These are phyloP conservation scores for Leptinotarsa undecemlineata DNA, from an alignment of 1,140 invertebrate genomes.

Conservation along the genomic window DNA sequence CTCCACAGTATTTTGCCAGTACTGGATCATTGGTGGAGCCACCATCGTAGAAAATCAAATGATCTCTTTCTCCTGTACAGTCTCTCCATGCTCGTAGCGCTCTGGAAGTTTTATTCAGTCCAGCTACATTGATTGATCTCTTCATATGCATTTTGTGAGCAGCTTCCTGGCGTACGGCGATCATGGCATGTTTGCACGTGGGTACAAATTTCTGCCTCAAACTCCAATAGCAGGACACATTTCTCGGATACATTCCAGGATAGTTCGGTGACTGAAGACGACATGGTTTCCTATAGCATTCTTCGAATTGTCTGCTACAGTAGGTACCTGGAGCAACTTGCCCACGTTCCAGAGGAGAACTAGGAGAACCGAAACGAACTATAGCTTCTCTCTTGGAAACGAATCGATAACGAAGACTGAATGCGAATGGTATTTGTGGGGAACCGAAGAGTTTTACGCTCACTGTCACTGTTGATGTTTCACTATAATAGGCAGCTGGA, in stretches of 20 bases:
- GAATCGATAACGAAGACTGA: constrained; percentile 78
- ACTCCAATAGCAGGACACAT: constrained; percentile 82
- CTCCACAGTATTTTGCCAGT: constrained; percentile 84
- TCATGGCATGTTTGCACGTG: constrained; percentile 87
- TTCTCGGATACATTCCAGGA: constrained; percentile 86
- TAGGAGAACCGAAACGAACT: constrained; percentile 73
- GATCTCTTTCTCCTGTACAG: constrained; percentile 79
- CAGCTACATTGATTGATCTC: constrained; percentile 64
- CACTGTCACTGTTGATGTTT: constrained; percentile 79
- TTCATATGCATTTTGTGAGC: constrained; percentile 74
- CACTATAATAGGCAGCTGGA: constrained; percentile 81
- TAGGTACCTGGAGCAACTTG: constrained; percentile 83
- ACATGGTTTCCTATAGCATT: constrained; percentile 82
- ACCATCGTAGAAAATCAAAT: constrained; percentile 85
- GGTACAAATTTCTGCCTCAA: constrained; percentile 80
- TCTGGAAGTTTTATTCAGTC: constrained; percentile 69
- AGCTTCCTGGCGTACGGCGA: constrained; percentile 74
- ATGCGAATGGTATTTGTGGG: constrained; percentile 71
- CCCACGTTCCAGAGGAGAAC: constrained; percentile 73
- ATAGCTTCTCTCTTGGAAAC: constrained; percentile 73
- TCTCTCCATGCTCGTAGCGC: constrained; percentile 78
- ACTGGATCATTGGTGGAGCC: constrained; percentile 77
- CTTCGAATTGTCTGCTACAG: constrained; percentile 84
- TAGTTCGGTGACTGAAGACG: constrained; percentile 86
- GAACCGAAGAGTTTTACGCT: constrained; percentile 71